Evolutionary conservation across 2,113 vertebrate species (phyloP), one percentile per base, ranked within the genome.

Genomic region (Coreoperca whiteheadi): DNA sequence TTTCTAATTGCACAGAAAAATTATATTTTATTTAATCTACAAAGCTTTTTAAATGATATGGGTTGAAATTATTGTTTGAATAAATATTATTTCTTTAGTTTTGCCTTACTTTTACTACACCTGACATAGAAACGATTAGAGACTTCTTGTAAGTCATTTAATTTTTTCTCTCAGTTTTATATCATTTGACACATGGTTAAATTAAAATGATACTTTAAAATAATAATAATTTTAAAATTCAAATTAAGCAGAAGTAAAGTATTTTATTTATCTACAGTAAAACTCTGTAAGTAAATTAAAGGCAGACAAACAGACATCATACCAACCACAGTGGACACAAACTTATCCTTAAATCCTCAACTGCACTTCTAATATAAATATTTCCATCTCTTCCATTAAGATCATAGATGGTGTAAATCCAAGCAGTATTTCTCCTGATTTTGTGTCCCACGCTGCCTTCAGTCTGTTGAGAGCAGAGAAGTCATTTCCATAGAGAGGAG

Each of bases 1-100:
- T 41, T 43, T n/a, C 10, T 1, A 12, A 87, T 37, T 88, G 86
- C 81, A 28, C 61, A 50, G 86, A 86, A 50, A 7, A 7, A 51
- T 66, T 0, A 25, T 15, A 46, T 1, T 30, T 16, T 6, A 7
- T 18, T 48, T 1, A 11, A 67, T 67, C 3, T 25, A 28, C 6
- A 67, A 67, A 34, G 8, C 0, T 2, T 20, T 4, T 20, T 5
- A 9, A 61, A 10, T 20, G 1, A 34, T 21, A 4, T 61, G 4
- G 3, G 10, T 21, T 34, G 5, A 32, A 60, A 32, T 32, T 32
- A 28, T 32, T 60, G 28, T 18, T 8, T 9, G 8, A 32, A 32
- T 18, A 1, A 60, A 8, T 2, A 18, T 18, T 18, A 30, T 32
- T 60, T 32, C 14, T 32, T 60, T 8, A 6, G 6, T 60, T 60